Percentiles rank a stretch among this genome's conserved stretches.
Conservation (phyloP, 2,797 vertebrate species). For the Oreochromis grahami region DNA sequence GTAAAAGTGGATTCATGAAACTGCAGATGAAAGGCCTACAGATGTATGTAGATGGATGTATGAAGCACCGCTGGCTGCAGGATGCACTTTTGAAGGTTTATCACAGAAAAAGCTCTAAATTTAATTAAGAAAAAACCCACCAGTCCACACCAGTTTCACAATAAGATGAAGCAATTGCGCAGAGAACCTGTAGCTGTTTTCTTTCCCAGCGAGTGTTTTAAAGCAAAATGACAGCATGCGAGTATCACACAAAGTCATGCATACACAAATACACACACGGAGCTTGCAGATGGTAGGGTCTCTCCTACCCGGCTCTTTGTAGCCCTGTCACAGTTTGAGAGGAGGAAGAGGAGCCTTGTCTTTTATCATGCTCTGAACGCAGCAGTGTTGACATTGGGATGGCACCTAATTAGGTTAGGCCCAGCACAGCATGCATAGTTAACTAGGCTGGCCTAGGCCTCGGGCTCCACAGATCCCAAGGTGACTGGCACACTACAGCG, state of each 20-base stretch:
- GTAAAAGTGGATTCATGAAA: constrained; percentile 29
- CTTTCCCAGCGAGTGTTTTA: constrained; percentile 10
- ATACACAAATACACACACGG: constrained; percentile 15
- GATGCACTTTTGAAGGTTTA: not conserved
- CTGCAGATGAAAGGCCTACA: constrained; percentile 12
- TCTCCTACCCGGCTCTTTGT: constrained; percentile 45
- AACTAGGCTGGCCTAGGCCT: constrained; percentile 71
- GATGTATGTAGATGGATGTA: not conserved
- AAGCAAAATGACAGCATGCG: constrained; percentile 21
- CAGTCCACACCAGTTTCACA: not conserved
- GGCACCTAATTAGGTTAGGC: constrained; percentile 74
- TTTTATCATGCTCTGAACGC: constrained; percentile 63
- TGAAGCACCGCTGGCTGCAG: not conserved
- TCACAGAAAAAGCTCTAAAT: not conserved
- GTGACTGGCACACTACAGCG: constrained; percentile 55
- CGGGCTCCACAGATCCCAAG: constrained; percentile 64
- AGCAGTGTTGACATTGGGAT: constrained; percentile 74
- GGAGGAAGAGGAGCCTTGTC: constrained; percentile 55
- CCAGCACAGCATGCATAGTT: constrained; percentile 66
- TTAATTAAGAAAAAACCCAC: not conserved
- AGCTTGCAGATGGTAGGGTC: constrained; percentile 62
- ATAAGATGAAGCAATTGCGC: not conserved
- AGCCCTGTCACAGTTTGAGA: constrained; percentile 59
- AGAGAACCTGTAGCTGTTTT: constrained; percentile 7
- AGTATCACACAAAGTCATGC: not conserved